Evolutionary conservation across 2,113 vertebrate species (phyloP).

Genomic region (Alaudala cheleensis): DNA sequence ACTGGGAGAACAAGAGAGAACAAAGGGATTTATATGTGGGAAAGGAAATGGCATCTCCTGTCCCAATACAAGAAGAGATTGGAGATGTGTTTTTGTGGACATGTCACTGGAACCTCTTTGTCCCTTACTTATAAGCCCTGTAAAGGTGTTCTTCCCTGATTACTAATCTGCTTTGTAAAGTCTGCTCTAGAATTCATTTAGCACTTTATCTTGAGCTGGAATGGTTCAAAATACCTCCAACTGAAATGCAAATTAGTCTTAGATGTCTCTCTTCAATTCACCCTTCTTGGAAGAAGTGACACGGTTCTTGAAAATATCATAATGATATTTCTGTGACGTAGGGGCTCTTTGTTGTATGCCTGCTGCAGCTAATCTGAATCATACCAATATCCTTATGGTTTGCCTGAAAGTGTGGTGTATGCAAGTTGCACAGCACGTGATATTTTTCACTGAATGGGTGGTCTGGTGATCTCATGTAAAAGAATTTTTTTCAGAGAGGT

Average conservation of each 20-base stretch:
- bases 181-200: not conserved
- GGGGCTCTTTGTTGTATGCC: not conserved
- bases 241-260: conserved; percentile 41
- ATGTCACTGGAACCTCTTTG: not conserved
- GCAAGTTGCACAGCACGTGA: not conserved
- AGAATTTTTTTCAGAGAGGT: not conserved
- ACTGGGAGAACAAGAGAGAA: not conserved
- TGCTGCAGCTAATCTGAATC: conserved; percentile 2
- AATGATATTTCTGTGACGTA: conserved; percentile 16
- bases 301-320: conserved; percentile 28
- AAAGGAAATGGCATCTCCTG: not conserved
- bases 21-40: not conserved
- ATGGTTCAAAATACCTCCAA: not conserved
- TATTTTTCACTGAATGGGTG: not conserved
- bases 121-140: not conserved
- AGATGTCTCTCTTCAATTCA: not conserved
- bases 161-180: not conserved
- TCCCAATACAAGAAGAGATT: not conserved
- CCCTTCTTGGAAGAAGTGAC: conserved; percentile 40
- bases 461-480: not conserved
- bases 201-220: not conserved
- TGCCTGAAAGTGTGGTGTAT: not conserved
- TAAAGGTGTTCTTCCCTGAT: not conserved
- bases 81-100: not conserved
- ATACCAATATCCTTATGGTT: not conserved